Base-by-base conservation (phyloP, 2,888 invertebrate species). In the Melieria crassipennis region DNA sequence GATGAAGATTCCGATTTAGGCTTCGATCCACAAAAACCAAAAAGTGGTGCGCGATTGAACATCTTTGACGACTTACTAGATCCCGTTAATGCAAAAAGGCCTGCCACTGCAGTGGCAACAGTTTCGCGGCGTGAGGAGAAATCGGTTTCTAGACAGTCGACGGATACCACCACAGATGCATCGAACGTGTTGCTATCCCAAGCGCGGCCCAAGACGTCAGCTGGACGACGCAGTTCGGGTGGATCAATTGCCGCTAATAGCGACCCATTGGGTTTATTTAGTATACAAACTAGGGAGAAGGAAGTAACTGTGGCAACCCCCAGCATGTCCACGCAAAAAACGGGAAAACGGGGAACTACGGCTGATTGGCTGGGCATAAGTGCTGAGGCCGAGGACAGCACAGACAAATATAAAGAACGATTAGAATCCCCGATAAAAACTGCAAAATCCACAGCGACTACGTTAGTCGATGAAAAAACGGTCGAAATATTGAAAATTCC, bases 21-120 rank as follows among this genome's bases (percentile, higher is more conserved):
- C 0, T 87, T 87, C 62, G 87, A 87, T 79, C 87, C 87, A 0
- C 87, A 82, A 70, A 83, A 83, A 13, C 87, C 87, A 0, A 87
- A 86, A 72, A 81, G 75, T 7, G 48, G 46, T 6, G 68, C 78
- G 5, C 74, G 74, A 1, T 72, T 80, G 10, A 86, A 81, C 74
- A 79, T 87, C n/a, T 80, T 87, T 3, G 87, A 87, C 73, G 87
- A 87, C 62, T 48, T 78, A 11, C 69, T 85, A 0, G 79, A 75
- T 4, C 71, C 80, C 4, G 52, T 75, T 42, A 67, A 60, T 1
- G 71, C 73, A 4, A 85, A 82, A 67, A 74, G 81, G 4, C 80
- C 80, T 1, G 66, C 80, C 2, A 80, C 83, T 0, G 74, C 79
- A 0, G 65, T 74, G 1, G 46, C 74, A 7, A 74, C 75, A 60